Conservation (phyloP, 2,888 invertebrate genomes). For the Gymnocheta viridis region DNA sequence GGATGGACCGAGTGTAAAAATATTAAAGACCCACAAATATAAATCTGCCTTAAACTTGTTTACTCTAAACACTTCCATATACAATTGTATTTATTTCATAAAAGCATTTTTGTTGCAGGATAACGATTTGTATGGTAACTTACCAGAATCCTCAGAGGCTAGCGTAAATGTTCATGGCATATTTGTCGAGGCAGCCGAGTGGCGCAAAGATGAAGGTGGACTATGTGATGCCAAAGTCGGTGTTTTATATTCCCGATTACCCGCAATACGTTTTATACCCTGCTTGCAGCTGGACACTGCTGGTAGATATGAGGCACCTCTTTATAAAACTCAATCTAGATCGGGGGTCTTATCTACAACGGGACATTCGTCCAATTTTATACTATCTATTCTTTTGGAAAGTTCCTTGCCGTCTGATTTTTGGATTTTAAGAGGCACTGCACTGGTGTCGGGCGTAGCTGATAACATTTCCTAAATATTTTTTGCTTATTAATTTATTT, state of each 20-base stretch:
- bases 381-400: slow-evolving; percentile 89
- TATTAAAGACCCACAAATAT: too few relatives aligned
- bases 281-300: slow-evolving; percentile 74
- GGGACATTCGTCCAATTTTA: slow-evolving; percentile 96
- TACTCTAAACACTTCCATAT: too few relatives aligned
- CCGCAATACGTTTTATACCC: slow-evolving; percentile 79
- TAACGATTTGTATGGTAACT: slow-evolving; percentile 83
- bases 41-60: too few relatives aligned
- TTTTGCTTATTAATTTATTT: neutral
- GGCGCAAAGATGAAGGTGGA: slow-evolving; percentile 86
- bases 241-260: slow-evolving; percentile 79
- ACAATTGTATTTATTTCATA: neutral
- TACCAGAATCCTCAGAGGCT: slow-evolving; percentile 84
- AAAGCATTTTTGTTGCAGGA: slow-evolving; percentile 75
- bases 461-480: slow-evolving; percentile 82
- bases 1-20: too few relatives aligned
- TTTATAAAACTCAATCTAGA: slow-evolving; percentile 94
- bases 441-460: slow-evolving; percentile 91
- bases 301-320: slow-evolving; percentile 84
- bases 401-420: slow-evolving; percentile 86
- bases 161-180: slow-evolving; percentile 91
- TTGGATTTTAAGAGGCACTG: slow-evolving; percentile 95
- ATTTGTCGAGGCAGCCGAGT: slow-evolving; percentile 93
- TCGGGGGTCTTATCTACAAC: slow-evolving; percentile 94
- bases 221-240: slow-evolving; percentile 89